A percentile compares a stretch with the other conserved stretches of the same genome.
phyloP scores from a whole-genome alignment of 2,113 vertebrate genomes.

The human region DNA sequence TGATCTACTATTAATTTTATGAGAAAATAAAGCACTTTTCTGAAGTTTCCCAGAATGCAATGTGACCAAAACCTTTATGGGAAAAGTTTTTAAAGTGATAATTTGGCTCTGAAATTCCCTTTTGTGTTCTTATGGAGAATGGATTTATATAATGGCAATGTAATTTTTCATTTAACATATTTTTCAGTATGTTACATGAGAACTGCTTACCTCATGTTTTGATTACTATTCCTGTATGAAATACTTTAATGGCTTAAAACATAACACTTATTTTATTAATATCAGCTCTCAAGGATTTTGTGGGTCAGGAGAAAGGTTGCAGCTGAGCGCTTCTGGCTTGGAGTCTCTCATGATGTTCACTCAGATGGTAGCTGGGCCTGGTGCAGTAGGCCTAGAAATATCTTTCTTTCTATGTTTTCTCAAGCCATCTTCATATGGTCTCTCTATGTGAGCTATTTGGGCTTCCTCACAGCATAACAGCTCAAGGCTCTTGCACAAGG shows the following conservation, averaged over 20 bases:
- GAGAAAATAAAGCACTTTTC: neutral
- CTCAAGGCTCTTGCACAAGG: neutral
- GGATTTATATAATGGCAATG: neutral
- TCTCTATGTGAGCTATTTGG: neutral
- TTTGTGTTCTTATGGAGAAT: neutral
- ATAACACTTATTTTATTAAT: neutral
- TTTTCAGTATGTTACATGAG: no score
- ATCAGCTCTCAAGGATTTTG: neutral
- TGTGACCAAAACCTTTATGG: neutral
- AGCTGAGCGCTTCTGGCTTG: rapidly evolving
- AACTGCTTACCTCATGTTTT: neutral
- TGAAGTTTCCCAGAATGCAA: neutral
- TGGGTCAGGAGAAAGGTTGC: neutral
- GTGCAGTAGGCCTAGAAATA: neutral
- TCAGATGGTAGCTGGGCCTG: neutral
- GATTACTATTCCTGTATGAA: neutral
- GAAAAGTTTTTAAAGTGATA: neutral
- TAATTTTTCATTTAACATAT: neutral
- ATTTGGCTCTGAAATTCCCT: neutral
- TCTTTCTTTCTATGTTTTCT: neutral
- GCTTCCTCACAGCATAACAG: neutral
- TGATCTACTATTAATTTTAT: neutral
- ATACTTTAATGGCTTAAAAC: neutral
- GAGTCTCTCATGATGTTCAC: neutral
- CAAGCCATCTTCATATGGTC: neutral